Evolutionary conservation across 2,113 vertebrate genomes (phyloP), one percentile per base, ranked within the genome.

Genomic region (Muscicapa adusta): DNA sequence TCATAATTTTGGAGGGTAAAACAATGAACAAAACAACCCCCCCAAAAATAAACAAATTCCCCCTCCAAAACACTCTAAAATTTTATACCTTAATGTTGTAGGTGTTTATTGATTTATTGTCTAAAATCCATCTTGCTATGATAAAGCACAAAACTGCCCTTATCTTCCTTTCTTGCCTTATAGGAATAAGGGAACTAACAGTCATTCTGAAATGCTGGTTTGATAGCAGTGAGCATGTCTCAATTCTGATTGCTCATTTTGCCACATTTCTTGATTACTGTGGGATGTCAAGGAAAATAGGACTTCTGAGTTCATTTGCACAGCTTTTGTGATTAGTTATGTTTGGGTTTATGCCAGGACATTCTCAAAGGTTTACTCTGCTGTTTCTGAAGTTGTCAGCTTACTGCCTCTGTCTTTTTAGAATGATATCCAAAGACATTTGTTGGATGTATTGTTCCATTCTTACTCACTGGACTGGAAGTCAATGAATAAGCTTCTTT

Each of bases 321-420:
- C 91, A 94, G 92, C 74, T 93, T 63, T 56, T 85, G 50, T 88
- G 47, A 73, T 91, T 88, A 78, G 36, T 79, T 96, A 80, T 54
- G 47, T 83, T 90, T 88, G 85, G 63, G 26, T 85, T 91, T 65
- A 70, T 90, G 82, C 82, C 92, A 85, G 29, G 16, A 88, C 50
- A 38, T 91, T 85, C 82, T 88, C 70, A 78, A 50, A 95, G 82
- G 56, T 83, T 90, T 94, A 36, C 38, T 70, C 23, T 72, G 22
- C 6, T 76, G 12, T 70, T 93, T 92, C 58, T 76, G 78, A 94
- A 90, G 75, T 50, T 93, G 87, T 70, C 83, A 67, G 38, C 26
- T 92, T 50, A n/a, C 42, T 80, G 72, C 33, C 29, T 73, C 58
- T 85, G 25, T 45, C 71, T 73, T 82, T 23, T 77, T 77, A 58